Evolutionary conservation across 53 echinoderm and acorn worm genomes (phyloP), one percentile per base, ranked within the genome.

Genomic region (Paracentrotus lividus): DNA sequence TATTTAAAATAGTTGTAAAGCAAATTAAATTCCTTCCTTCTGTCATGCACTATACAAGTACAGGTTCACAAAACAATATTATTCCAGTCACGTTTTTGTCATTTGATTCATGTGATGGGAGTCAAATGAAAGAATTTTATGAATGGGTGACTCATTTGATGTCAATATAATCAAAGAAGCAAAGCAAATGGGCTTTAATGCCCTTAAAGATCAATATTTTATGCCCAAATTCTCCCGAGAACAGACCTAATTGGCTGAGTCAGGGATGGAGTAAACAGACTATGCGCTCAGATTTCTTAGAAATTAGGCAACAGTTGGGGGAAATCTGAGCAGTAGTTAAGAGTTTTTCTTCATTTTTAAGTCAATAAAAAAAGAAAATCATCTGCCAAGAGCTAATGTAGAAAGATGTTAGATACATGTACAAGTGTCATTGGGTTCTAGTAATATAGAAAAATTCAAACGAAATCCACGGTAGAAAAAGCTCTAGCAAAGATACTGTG

Each of bases 131-230:
- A 72, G 12, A 40, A 72, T 72, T 40, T 36, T 40, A 72, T 72
- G 72, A 72, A 72, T 72, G 72, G 36, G 27, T 72, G 72, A 72
- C 36, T 72, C 72, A 72, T 72, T 72, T 72, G 40, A 18, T 72
- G 72, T 15, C 36, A 72, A 72, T 16, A 72, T 18, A 36, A 72
- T 72, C 40, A 40, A 72, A 72, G 72, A 72, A 38, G 36, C 9
- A 29, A n/a, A 29, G 64, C 64, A 61, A 61, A 69, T 69, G 69
- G 36, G 38, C 69, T 40, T n/a, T 72, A 72, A 38, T 72, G 2
- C 40, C 72, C 72, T 72, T 57, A 4, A 40, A 72, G 40, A 72
- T 72, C 72, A 72, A 72, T 72, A 38, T 72, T 40, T 72, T 36
- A 72, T 72, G 72, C 72, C 72, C 32, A 72, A 32, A 18, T 72